Base-by-base conservation (phyloP, 2,797 vertebrate genomes). In the Spheniscus humboldti region DNA sequence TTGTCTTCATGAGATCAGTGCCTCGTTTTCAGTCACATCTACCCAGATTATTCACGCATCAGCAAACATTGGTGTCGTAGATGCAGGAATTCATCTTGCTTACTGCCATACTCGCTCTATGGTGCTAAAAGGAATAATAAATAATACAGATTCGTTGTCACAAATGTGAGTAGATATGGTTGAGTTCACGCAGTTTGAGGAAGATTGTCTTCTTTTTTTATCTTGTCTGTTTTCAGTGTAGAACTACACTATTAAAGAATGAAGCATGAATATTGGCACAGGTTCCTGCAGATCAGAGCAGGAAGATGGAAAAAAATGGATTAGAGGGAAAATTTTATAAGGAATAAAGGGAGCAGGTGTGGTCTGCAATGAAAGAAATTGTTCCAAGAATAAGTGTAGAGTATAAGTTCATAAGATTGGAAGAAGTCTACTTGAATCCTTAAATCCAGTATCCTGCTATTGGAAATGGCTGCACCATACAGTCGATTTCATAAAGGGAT, bases 241-340 rank as follows among this genome's bases (percentile, higher is more conserved):
- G 86, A 76, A 53, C 47, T 55, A 43, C 25, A 18, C 56, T 91
- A 25, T 73, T 92, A 93, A 87, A 95, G 67, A 94, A 93, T 77
- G 79, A 94, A 94, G 88, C 90, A 86, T 94, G 90, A 93, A 93
- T 92, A 89, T 81, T 97, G 93, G 74, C 80, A 93, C 41, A 63
- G 83, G 88, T 86, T 95, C 86, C 92, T 0, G 5, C 74, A 82
- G 92, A 87, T 92, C 59, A 59, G 90, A 90, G 63, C 71, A 50
- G 80, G 59, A 88, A 71, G 47, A 69, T 84, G 37, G 37, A 19
- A 84, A 82, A 93, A 82, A 95, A 84, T 73, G 63, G 39, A 27
- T 67, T 82, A 71, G 27, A 57, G 18, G 39, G 64, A 92, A 76
- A 87, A 75, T 18, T 81, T 63, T 68, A 20, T 79, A 55, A 91